Base-by-base conservation (phyloP, 2,888 invertebrate genomes). In the Geotrupes spiniger region DNA sequence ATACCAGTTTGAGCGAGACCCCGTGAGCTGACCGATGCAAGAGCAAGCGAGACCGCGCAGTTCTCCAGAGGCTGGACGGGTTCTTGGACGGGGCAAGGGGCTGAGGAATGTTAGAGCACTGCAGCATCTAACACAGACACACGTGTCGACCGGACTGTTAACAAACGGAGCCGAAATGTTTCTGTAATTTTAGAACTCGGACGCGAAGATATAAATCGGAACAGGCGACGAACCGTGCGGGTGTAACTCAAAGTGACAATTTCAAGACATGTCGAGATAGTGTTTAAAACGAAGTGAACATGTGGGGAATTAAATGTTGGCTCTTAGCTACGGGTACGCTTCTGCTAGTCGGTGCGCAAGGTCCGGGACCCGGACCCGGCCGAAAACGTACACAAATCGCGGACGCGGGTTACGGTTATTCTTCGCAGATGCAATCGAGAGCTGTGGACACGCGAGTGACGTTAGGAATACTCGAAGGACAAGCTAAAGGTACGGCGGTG, bases 371-470 rank as follows among this genome's bases (percentile, higher is more conserved):
- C 5, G 71, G 70, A 39, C 68, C 69, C 15, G 68, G 68, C 10
- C 54, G 58, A 31, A 63, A 58, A 47, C 69, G 74, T 37, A 68
- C 69, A 2, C 69, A 72, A 11, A 2, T 64, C 49, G 27, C 50
- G 52, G 31, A 47, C 36, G 6, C 39, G 36, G 6, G 6, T 21
- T 14, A 49, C 66, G 8, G 65, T 64, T 67, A 68, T 47, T 62
- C 78, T 60, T 78, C 79, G 64, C 82, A 83, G 72, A 91, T 91
- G 91, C 91, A 92, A 76, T 89, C 89, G 57, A 81, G 91, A 59
- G 89, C 91, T 46, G 91, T 90, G 51, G 91, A 92, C 71, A 91
- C 90, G 29, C 79, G 91, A 59, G 87, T 92, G 38, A 89, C 89
- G 63, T 84, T 95, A 63, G 87, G 89, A 66, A 85, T 95, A 54